These are phyloP conservation scores for Phalangium opilio DNA, from an alignment of 2,888 invertebrate genomes.

Conservation along the genomic window DNA sequence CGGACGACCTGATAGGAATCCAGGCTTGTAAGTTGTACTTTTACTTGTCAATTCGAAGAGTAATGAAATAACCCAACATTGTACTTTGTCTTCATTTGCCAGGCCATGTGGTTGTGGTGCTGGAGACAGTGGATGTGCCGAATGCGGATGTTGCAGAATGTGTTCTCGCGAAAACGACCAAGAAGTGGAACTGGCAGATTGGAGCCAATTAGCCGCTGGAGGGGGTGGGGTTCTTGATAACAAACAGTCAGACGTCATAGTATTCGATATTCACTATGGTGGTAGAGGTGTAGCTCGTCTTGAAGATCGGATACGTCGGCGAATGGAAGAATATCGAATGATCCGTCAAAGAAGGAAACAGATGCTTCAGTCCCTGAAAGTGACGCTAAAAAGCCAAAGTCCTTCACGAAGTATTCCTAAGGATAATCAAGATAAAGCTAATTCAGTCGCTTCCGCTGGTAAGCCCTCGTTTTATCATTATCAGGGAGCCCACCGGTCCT, in stretches of 20 bases:
- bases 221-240: constrained; percentile 14
- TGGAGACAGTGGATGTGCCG: constrained; percentile 82
- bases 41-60: constrained; percentile 1
- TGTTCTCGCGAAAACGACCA: constrained; percentile 55
- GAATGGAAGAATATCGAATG: constrained; percentile 39
- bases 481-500: too few species aligned
- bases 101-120: constrained; percentile 90
- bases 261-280: constrained; percentile 14
- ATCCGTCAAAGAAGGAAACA: constrained; percentile 20
- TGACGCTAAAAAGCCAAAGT: constrained; percentile 1
- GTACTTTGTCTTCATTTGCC: too few species aligned
- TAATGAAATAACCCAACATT: too few species aligned
- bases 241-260: constrained; percentile 21
- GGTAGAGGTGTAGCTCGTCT: constrained; percentile 39
- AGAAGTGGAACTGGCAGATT: constrained; percentile 37
- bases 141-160: constrained; percentile 78
- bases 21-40: constrained; percentile 57
- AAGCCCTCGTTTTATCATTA: too few species aligned
- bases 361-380: constrained; percentile 20
- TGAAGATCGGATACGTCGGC: constrained; percentile 42
- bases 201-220: constrained; percentile 13
- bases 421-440: too few species aligned
- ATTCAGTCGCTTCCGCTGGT: too few species aligned
- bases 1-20: constrained; percentile 57
- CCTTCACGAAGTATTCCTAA: too few species aligned